phyloP scores from a whole-genome alignment of 92 coral and sea anemone genomes.

The Zoanthus sansibaricus region DNA sequence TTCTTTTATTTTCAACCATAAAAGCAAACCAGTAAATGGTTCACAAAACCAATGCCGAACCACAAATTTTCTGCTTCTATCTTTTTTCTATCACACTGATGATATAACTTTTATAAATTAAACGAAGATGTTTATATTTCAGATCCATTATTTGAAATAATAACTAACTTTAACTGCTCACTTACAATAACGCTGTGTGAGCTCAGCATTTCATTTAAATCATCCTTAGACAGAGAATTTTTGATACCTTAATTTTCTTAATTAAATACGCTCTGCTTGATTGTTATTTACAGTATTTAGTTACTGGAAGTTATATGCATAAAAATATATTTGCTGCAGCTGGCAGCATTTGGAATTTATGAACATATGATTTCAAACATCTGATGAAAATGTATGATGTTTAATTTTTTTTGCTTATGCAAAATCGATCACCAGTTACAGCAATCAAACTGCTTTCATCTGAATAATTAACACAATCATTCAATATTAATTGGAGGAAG shows the following conservation, averaged over 20 bases:
- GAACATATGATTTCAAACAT: not conserved
- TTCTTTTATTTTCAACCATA: too few relatives aligned
- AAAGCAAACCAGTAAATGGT: too few relatives aligned
- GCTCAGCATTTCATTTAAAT: conserved; percentile 21
- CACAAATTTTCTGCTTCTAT: too few relatives aligned
- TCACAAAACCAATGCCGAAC: too few relatives aligned
- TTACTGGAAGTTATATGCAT: not conserved
- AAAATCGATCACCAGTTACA: not conserved
- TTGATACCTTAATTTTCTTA: not conserved
- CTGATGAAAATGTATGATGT: not conserved
- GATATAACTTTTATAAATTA: too few relatives aligned
- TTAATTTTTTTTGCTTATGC: not conserved
- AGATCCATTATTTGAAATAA: not conserved
- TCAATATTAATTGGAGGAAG: not conserved
- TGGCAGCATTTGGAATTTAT: not conserved
- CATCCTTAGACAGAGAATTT: not conserved
- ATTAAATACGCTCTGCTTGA: not conserved
- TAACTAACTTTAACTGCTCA: not conserved
- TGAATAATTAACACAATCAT: not conserved
- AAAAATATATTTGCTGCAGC: conserved; percentile 35
- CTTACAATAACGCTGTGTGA: conserved; percentile 18
- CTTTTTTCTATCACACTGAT: too few relatives aligned
- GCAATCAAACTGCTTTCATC: not conserved
- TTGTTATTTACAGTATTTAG: conserved; percentile 24
- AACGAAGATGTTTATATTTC: not conserved